Base-by-base conservation (phyloP, 2,797 vertebrate genomes). In the Siniperca undulata region DNA sequence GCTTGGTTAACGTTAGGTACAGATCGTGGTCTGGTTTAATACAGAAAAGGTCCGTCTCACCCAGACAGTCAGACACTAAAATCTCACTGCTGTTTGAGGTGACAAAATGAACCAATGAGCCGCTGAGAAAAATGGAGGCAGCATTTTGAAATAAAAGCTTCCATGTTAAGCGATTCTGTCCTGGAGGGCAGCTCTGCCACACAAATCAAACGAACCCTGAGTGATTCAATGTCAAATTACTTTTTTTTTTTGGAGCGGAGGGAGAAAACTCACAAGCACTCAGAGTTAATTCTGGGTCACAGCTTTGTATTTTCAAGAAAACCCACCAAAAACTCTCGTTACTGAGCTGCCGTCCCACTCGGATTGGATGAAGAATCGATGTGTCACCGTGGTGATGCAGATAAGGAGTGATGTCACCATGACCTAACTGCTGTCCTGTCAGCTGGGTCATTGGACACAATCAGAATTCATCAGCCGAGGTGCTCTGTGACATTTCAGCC, bases 401-500 rank as follows among this genome's bases (percentile, higher is more conserved):
- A 71, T 60, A 44, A 75, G 64, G 74, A 55, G 55, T 44, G 84
- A 73, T 64, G 82, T 83, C 80, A 73, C 48, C 7, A 1, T 20
- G 70, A 84, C 84, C 76, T n/a, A 0, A 36, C 30, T 2, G 38
- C 50, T 2, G 62, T 52, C 79, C 60, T 11, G 64, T 66, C 66
- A 69, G 73, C 34, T 0, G 59, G 75, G 70, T 85, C 75, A 19
- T 0, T 4, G 70, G 56, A 80, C 4, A 12, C 72, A 44, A 87
- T 87, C 86, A 74, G 60, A 82, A 88, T 56, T 88, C 76, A 82
- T 78, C 62, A 46, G 80, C 52, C 2, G 24, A 74, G 75, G 30
- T 0, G 20, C 75, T 56, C 36, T 0, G 52, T 71, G 78, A 82
- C 77, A 70, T 81, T 86, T 87, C 55, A 61, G 65, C 42, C 9